Percentiles rank a stretch among this genome's conserved stretches.
Evolutionary conservation across 1,140 invertebrate species (phyloP).

Genomic region (Amphibalanus amphitrite): DNA sequence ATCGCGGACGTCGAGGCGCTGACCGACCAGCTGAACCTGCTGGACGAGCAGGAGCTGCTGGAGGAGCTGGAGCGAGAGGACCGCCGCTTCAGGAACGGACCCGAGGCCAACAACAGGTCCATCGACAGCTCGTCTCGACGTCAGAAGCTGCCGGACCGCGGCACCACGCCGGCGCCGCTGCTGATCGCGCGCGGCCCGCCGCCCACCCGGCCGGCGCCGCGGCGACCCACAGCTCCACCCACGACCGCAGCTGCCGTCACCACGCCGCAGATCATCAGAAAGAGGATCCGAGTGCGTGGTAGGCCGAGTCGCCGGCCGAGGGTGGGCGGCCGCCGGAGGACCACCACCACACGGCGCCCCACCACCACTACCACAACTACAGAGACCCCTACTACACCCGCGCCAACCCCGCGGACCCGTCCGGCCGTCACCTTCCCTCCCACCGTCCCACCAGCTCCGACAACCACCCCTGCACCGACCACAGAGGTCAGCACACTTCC

Average conservation of each 20-base stretch:
- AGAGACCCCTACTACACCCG: neutral
- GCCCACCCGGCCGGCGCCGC: too few species aligned
- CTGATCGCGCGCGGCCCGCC: too few species aligned
- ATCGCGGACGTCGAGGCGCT: neutral
- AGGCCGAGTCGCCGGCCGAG: neutral
- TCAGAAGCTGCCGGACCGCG: too few species aligned
- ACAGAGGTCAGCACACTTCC: neutral
- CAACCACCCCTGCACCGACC: neutral
- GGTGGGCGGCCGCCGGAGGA: too few species aligned
- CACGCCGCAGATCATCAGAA: neutral
- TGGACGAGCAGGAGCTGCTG: neutral
- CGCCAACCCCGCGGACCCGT: too few species aligned
- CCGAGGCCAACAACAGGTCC: neutral
- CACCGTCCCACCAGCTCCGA: neutral
- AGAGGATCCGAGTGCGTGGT: neutral
- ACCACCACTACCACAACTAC: neutral
- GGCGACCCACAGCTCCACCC: neutral
- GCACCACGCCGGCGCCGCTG: neutral
- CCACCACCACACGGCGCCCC: too few species aligned
- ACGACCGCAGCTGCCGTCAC: neutral
- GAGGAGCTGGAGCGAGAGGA: neutral
- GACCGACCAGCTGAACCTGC: neutral
- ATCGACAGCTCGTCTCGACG: neutral
- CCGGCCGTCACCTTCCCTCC: too few species aligned
- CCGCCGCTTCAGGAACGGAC: neutral